Base-by-base conservation (phyloP, 2,797 vertebrate genomes). In the Pantherophis alleghaniensis region DNA sequence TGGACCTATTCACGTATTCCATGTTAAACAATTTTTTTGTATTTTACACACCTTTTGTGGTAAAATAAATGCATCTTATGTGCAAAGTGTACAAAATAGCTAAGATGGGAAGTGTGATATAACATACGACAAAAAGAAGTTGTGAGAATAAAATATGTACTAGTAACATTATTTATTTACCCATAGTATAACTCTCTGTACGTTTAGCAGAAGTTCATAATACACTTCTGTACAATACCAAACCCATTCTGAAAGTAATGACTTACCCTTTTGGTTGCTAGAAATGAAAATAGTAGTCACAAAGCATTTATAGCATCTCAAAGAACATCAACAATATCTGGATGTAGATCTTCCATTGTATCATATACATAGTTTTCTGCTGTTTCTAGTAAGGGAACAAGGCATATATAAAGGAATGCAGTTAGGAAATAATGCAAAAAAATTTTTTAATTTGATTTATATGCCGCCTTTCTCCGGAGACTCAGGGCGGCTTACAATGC, bases 231-330 rank as follows among this genome's bases (percentile, higher is more conserved):
- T 91, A 22, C 20, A 90, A 2, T 16, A 63, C 51, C n/a, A 42
- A 90, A 91, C 94, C 94, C 94, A 94, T 89, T 95, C 92, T 89
- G 90, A 95, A 79, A 95, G 95, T 95, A 92, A 91, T 92, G 94
- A 94, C 79, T 28, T 4, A 89, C 66, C 3, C 94, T 95, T 24
- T 22, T 22, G 0, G 37, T 74, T 79, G 0, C n/a, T 91, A 56
- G 55, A 95, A 95, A 90, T 94, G 90, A 2, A 89, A 94, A 94
- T 88, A 91, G 26, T 20, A 59, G 28, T 32, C 56, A 18, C 37
- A 47, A n/a, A 26, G 18, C 37, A 32, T 55, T 56, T 57, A 57
- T 13, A 24, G 26, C 7, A 24, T 57, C 37, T 32, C 28, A 86
- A 42, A 91, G 9, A n/a, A 63, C 1, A 86, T 47, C 47, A 86